Evolutionary conservation across 1,140 invertebrate species (phyloP).

Genomic region (Pseudomyrmex pallidus): DNA sequence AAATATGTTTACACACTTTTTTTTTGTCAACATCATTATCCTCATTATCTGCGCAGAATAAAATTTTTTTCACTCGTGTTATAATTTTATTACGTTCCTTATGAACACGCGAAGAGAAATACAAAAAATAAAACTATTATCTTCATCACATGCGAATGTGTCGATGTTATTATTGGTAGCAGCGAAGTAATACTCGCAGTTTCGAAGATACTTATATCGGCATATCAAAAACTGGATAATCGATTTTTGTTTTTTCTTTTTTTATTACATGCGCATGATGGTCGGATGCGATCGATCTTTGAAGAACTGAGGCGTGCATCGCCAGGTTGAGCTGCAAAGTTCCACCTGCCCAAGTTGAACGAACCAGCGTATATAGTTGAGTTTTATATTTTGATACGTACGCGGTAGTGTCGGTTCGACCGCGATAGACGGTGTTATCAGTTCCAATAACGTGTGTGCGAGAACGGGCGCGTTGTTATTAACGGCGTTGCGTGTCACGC

Average conservation of each 20-base stretch:
- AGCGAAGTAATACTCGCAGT: constrained; percentile 21
- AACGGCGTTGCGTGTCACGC: constrained; percentile 71
- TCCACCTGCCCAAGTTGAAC: constrained; percentile 38
- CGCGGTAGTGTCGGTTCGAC: constrained; percentile 6
- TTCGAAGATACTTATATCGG: constrained; percentile 18
- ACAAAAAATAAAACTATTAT: constrained; percentile 22
- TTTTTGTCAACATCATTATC: background rate
- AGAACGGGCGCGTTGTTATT: constrained; percentile 70
- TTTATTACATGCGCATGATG: constrained; percentile 28
- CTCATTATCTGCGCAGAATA: background rate
- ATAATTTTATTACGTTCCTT: constrained; percentile 5
- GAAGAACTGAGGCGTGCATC: background rate
- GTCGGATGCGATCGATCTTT: constrained; percentile 36
- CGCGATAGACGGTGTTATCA: constrained; percentile 49
- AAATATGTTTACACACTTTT: background rate
- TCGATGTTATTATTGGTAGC: background rate
- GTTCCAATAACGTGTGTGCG: constrained; percentile 39
- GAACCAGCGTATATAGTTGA: constrained; percentile 24
- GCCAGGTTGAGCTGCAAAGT: background rate
- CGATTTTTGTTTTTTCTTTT: constrained; percentile 22
- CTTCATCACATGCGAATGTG: background rate
- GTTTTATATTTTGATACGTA: constrained; percentile 29
- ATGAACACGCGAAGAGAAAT: background rate
- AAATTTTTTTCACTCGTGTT: background rate
- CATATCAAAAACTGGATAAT: constrained; percentile 28